A percentile compares a stretch with the other conserved stretches of the same genome.
These are phyloP conservation scores for Ectropis crepuscularia DNA, from an alignment of 2,888 invertebrate species.

Conservation along the genomic window DNA sequence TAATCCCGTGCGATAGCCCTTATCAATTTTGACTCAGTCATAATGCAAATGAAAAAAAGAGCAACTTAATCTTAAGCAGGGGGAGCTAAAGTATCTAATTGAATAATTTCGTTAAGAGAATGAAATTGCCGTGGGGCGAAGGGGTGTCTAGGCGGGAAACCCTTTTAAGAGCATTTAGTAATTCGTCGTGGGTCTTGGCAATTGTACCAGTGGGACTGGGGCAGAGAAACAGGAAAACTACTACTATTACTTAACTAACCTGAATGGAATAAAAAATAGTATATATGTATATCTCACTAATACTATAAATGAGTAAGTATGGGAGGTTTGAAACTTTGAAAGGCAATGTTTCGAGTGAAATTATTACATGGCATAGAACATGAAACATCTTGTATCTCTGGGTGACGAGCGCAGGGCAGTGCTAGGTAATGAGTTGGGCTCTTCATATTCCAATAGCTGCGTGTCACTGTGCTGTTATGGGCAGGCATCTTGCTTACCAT, in stretches of 20 bases:
- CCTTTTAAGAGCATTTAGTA: constrained; percentile 61
- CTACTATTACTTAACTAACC: background rate
- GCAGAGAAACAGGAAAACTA: constrained; percentile 10
- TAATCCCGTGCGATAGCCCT: constrained; percentile 44
- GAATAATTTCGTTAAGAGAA: constrained; percentile 73
- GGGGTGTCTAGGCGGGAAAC: constrained; percentile 44
- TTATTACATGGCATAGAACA: too few species aligned
- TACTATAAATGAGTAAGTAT: too few species aligned
- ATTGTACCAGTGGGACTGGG: constrained; percentile 31
- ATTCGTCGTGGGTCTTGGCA: constrained; percentile 48
- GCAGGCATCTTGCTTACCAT: too few species aligned
- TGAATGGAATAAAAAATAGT: background rate
- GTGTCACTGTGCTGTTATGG: too few species aligned
- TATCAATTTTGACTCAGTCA: constrained; percentile 56
- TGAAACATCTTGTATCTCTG: too few species aligned
- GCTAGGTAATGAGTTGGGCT: too few species aligned
- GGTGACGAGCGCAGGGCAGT: too few species aligned
- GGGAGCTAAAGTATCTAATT: constrained; percentile 67
- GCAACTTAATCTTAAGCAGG: constrained; percentile 65
- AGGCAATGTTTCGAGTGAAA: too few species aligned
- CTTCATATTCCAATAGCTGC: too few species aligned
- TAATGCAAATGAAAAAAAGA: constrained; percentile 68
- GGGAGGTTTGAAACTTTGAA: too few species aligned
- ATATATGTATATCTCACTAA: background rate
- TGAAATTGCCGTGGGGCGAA: constrained; percentile 55